Evolutionary conservation across 2,797 vertebrate species (phyloP), one percentile per base, ranked within the genome.

Genomic region (Sebastes iracundus): DNA sequence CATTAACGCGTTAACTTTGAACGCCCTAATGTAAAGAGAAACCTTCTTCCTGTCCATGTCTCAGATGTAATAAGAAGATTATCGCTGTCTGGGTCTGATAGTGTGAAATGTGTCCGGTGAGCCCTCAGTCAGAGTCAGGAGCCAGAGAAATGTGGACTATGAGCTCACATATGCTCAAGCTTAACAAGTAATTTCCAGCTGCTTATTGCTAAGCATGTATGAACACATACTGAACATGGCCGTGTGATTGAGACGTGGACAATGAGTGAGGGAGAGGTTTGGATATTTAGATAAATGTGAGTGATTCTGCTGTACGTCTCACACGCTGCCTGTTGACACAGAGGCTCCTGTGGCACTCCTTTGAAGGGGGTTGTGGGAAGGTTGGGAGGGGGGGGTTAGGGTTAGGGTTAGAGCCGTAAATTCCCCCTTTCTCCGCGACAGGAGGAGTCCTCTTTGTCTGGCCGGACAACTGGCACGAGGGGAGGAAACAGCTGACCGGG

Each of bases 401-500:
- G 59, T 59, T 28, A 14, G 33, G 80, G 52, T 72, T 20, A 70
- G 82, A 83, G 83, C 71, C 56, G 18, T 88, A 88, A 92, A 88
- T 85, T 35, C 87, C 66, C 62, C 53, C 33, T 64, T 72, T 52
- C 88, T 75, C 38, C 4, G 5, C 56, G 79, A 90, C 79, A 87
- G 89, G 81, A 89, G 90, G 80, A 81, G 82, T 77, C 78, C 55
- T 82, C 87, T 90, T 92, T 91, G 92, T 93, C 87, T 90, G 87
- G 71, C 75, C 2, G 35, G 90, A 93, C 92, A 94, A 93, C 94
- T 94, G 94, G 92, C 91, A 92, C 63, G 42, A 90, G 88, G 83
- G 83, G 80, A 91, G 87, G 88, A 91, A 92, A 83, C 92, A 94
- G 93, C 92, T 95, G 92, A 93, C 61, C 22, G n/a, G 80, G n/a